Percentiles rank a stretch among this genome's conserved stretches.
These are phyloP conservation scores for Craterocephalus amniculus DNA, from an alignment of 2,797 vertebrate species.

Conservation along the genomic window DNA sequence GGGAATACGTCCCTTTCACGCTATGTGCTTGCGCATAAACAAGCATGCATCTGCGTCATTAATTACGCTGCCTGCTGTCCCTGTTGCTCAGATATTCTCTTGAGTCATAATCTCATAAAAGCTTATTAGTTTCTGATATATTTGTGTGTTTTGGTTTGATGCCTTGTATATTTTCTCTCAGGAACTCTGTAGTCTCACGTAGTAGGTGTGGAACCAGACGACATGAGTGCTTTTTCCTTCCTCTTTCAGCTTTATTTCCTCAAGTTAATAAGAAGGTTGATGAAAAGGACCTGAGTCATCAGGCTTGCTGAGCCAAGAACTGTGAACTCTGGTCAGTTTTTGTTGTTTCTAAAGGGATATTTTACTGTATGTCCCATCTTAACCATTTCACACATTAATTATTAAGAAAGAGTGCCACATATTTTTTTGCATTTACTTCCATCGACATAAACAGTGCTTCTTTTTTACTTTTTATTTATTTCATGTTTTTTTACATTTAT, in stretches of 20 bases:
- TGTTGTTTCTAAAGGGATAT: slow-evolving; percentile 20
- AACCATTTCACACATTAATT: no score
- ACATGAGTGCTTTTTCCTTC: slow-evolving; percentile 49
- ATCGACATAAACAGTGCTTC: no score
- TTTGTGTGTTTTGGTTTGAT: slow-evolving; percentile 52
- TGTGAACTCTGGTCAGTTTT: slow-evolving; percentile 5
- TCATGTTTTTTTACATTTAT: no score
- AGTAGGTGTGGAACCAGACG: slow-evolving; percentile 59
- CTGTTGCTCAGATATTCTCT: slow-evolving; percentile 39
- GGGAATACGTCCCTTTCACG: slow-evolving; percentile 51
- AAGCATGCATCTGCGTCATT: slow-evolving; percentile 9
- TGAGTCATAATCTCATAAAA: slow-evolving; percentile 46
- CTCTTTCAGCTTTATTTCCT: slow-evolving; percentile 52
- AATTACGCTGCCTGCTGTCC: slow-evolving; percentile 18
- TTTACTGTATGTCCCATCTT: background rate
- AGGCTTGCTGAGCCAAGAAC: slow-evolving; percentile 22
- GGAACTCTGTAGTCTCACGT: slow-evolving; percentile 26
- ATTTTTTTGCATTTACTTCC: no score
- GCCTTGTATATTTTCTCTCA: slow-evolving; percentile 58
- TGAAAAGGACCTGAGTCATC: slow-evolving; percentile 51
- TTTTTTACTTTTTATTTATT: no score
- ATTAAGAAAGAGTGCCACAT: no score
- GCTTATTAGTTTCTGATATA: slow-evolving; percentile 51
- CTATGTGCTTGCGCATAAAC: slow-evolving; percentile 7
- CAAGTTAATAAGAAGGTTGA: slow-evolving; percentile 53